Percentiles rank a stretch among this genome's conserved stretches.
Conservation (phyloP, 1,140 invertebrate species). For the Magallana ariakensis region DNA sequence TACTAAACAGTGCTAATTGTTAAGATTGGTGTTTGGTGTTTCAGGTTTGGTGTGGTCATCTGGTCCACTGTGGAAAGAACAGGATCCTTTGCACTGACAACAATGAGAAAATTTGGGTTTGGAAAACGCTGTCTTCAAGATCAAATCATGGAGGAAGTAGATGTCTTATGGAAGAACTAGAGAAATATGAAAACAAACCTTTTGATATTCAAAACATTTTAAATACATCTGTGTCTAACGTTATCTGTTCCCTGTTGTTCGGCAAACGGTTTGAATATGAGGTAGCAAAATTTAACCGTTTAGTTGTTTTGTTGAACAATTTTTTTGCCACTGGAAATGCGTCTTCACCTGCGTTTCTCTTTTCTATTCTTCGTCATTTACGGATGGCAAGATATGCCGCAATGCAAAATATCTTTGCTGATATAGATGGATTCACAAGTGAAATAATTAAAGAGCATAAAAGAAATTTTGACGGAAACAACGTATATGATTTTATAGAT, state of each 20-base stretch:
- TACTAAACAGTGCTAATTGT: no score
- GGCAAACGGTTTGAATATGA: conserved; percentile 88
- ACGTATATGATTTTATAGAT: conserved; percentile 42
- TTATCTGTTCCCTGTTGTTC: conserved; percentile 95
- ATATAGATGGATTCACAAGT: background rate
- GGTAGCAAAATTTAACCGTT: conserved; percentile 53
- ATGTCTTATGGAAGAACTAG: conserved; percentile 43
- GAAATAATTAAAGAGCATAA: conserved; percentile 29
- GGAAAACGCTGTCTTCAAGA: conserved; percentile 85
- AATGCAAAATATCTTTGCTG: background rate
- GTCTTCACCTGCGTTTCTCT: background rate
- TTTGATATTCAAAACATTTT: conserved; percentile 41
- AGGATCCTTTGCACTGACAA: conserved; percentile 87
- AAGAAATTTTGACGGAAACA: conserved; percentile 35
- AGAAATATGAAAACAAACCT: conserved; percentile 22
- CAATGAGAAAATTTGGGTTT: conserved; percentile 89
- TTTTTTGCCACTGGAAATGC: background rate
- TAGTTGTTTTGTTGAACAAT: conserved; percentile 27
- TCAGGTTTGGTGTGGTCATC: conserved; percentile 81
- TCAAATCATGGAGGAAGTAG: conserved; percentile 83
- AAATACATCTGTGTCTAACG: conserved; percentile 88
- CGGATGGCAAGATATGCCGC: background rate
- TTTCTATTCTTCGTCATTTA: conserved; percentile 38
- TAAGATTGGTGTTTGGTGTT: no score
- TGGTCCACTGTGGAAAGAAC: conserved; percentile 90